Evolutionary conservation across 1,140 invertebrate genomes (phyloP), one percentile per base, ranked within the genome.

Genomic region (Chrysopa pallens): DNA sequence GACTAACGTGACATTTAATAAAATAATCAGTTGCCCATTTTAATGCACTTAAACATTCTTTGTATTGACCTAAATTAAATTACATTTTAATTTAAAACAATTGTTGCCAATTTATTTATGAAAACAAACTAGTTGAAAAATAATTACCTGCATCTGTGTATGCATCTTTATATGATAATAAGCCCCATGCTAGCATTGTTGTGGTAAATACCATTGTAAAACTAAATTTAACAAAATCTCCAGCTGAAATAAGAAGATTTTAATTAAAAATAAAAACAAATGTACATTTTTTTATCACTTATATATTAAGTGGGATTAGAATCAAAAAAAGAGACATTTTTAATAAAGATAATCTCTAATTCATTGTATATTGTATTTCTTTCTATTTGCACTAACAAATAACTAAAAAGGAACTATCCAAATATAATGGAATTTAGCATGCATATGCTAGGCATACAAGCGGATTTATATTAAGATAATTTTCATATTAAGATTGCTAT

Each of bases 1-100:
- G 59, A 37, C 58, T 59, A 8, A 67, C 62, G 54, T 78, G 64
- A 51, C 68, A 70, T 44, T 76, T 76, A 36, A 77, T 62, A 47
- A 77, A 68, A 47, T 76, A 78, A 53, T 78, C 74, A 0, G 69
- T 67, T 0, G 69, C 65, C 74, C 74, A 77, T 57, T 67, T 66
- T 11, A 78, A 55, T 6, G 67, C 63, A 28, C 63, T 56, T 2
- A 66, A 53, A 14, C 63, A 57, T 47, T 64, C 51, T 14, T 66
- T 54, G 35, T 61, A 57, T 44, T 69, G 58, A 8, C 59, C 63
- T 53, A 38, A 36, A 49, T 13, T 29, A 29, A 35, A 33, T 11
- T 11, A 6, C 6, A 9, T 11, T 11, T 33, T 9, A 33, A 12
- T 33, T 11, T 33, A 33, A 33, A 11, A 33, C 8, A 33, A 33